These are phyloP conservation scores for Andrena minutula DNA, from an alignment of 2,888 invertebrate genomes.

Conservation along the genomic window DNA sequence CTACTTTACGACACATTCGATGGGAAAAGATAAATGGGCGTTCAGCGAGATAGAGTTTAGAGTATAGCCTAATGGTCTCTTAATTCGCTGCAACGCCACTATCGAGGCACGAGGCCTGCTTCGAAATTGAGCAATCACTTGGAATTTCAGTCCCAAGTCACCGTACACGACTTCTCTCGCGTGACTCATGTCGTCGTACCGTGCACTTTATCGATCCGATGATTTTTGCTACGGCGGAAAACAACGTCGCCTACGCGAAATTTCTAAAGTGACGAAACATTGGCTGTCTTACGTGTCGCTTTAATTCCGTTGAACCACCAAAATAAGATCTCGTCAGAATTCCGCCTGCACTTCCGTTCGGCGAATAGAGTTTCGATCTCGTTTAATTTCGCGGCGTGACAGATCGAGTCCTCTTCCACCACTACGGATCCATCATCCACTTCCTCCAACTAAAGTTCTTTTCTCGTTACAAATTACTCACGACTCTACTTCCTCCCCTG, in stretches of 20 bases:
- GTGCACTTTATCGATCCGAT: conserved; percentile 54
- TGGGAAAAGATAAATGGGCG: not conserved
- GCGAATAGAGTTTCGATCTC: too few relatives aligned
- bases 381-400: not conserved
- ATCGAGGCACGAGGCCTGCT: conserved; percentile 26
- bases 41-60: not conserved
- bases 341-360: too few relatives aligned
- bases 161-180: conserved; percentile 36
- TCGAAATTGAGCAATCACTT: conserved; percentile 67
- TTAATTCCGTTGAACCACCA: not conserved
- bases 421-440: too few relatives aligned
- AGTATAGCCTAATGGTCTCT: not conserved
- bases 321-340: too few relatives aligned
- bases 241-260: conserved; percentile 44
- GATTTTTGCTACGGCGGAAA: conserved; percentile 57
- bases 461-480: not conserved
- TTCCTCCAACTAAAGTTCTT: not conserved
- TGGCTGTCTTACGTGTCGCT: not conserved
- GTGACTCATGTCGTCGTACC: conserved; percentile 65
- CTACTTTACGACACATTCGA: not conserved
- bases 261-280: conserved; percentile 34
- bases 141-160: conserved; percentile 63
- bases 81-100: conserved; percentile 4
- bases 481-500: not conserved
- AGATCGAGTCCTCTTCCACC: not conserved